Evolutionary conservation across 2,888 invertebrate genomes (phyloP).

Genomic region (Vesta saturnalis): DNA sequence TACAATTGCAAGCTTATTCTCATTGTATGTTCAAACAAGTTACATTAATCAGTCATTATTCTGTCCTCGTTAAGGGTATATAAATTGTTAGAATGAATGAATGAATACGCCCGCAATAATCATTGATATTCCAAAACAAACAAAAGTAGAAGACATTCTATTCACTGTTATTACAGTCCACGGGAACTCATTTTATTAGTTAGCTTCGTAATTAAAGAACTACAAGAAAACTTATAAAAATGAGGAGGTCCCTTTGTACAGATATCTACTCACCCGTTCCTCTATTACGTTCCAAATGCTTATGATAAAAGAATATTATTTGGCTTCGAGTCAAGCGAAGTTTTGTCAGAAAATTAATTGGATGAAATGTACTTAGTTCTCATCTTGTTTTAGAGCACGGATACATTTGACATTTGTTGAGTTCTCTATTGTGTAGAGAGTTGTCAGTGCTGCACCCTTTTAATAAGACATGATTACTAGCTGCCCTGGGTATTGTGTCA

Average conservation of each 20-base stretch:
- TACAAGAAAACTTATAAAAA: constrained; percentile 20
- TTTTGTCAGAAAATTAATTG: constrained; percentile 44
- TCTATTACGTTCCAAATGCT: constrained; percentile 33
- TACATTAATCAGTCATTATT: background rate
- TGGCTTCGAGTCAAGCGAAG: constrained; percentile 40
- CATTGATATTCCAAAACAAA: background rate
- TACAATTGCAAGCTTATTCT: background rate
- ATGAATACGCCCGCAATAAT: background rate
- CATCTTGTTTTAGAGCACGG: constrained; percentile 33
- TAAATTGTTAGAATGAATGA: background rate
- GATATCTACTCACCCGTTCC: constrained; percentile 19
- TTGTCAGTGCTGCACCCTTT: constrained; percentile 38
- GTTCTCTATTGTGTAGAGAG: constrained; percentile 33
- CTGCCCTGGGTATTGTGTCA: constrained; percentile 41
- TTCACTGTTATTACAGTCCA: constrained; percentile 4
- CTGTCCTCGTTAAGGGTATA: constrained; percentile 1
- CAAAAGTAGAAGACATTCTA: background rate
- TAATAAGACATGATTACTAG: constrained; percentile 44
- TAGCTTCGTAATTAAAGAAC: constrained; percentile 25
- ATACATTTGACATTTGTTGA: constrained; percentile 39
- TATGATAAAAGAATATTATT: constrained; percentile 39
- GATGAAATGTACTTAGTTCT: constrained; percentile 38
- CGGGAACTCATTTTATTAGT: constrained; percentile 12
- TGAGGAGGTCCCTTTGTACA: constrained; percentile 20
- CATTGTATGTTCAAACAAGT: background rate